Evolutionary conservation across 2,888 invertebrate genomes (phyloP).

Genomic region (Cerastis rubricosa): DNA sequence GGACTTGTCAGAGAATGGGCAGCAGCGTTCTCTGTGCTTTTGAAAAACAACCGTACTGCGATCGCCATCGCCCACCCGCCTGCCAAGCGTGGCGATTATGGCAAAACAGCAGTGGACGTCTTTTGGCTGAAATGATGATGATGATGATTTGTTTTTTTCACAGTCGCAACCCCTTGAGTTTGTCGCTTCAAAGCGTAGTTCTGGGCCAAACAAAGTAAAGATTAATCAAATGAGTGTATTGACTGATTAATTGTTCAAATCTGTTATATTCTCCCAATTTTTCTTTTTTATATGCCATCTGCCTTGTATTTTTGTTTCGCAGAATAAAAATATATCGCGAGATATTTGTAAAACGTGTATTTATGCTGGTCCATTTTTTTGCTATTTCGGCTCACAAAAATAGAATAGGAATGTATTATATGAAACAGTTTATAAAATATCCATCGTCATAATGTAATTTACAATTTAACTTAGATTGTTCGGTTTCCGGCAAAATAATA

Average conservation of each 20-base stretch:
- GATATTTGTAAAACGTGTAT: neutral
- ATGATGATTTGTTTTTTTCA: no score
- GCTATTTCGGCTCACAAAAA: conserved; percentile 1
- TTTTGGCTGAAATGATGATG: no score
- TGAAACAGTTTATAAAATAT: neutral
- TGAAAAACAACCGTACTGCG: no score
- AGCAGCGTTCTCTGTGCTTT: no score
- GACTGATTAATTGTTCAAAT: neutral
- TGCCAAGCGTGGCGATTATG: no score
- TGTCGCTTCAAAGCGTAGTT: neutral
- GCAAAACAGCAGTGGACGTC: no score
- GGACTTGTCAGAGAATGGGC: no score
- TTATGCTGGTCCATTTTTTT: neutral
- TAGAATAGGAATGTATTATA: conserved; percentile 7
- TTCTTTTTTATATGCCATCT: neutral
- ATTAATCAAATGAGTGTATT: neutral
- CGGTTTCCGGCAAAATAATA: neutral
- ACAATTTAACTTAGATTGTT: neutral
- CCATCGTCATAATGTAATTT: neutral
- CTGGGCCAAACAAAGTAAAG: neutral
- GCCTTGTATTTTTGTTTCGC: neutral
- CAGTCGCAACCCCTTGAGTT: neutral
- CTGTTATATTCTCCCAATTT: neutral
- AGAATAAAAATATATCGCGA: neutral
- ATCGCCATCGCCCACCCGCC: no score